Evolutionary conservation across 2,113 vertebrate genomes (phyloP), one percentile per base, ranked within the genome.

Genomic region (Collichthys lucidus): DNA sequence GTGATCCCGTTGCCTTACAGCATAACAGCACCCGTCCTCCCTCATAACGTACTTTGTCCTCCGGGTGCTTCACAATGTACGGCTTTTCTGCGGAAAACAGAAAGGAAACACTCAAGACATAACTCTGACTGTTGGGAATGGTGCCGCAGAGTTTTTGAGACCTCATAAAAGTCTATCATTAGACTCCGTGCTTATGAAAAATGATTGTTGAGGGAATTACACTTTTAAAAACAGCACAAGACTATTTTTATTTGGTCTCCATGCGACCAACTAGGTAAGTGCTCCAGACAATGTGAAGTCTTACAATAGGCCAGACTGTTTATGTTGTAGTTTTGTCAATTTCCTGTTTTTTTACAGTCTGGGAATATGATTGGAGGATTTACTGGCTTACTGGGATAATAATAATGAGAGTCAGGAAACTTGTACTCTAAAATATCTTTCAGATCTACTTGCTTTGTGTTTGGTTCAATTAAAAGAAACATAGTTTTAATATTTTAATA

Each of bases 11-110:
- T 24, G 97, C 97, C 83, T 96, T 94, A 94, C 98, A 99, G 93
- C 98, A 99, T 73, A 99, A 88, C n/a, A 94, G 93, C 75, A 96
- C 97, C 0, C 96, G 94, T 87, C 97, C 96, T 74, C 97, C 97
- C 3, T 92, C 95, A 26, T 94, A 94, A 40, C 96, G 94, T 68
- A 96, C 96, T 86, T 96, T 96, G 1, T 94, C 93, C 92, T 97
- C 94, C 0, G 98, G 98, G 84, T 99, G 96, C 89, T 96, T 96
- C 86, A 97, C 92, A 77, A 99, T 95, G 87, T 97, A 95, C 1
- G 97, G 97, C 88, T 97, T 97, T 87, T 97, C 98, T 99, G 94
- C 46, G 52, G 60, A 72, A 64, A 65, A 66, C 11, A 52, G 74
- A 77, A 78, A 71, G 50, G 40, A 83, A 83, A 72, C 50, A 60